Evolutionary conservation across 1,140 invertebrate genomes (phyloP).

Genomic region (Drosophila malerkotliana): DNA sequence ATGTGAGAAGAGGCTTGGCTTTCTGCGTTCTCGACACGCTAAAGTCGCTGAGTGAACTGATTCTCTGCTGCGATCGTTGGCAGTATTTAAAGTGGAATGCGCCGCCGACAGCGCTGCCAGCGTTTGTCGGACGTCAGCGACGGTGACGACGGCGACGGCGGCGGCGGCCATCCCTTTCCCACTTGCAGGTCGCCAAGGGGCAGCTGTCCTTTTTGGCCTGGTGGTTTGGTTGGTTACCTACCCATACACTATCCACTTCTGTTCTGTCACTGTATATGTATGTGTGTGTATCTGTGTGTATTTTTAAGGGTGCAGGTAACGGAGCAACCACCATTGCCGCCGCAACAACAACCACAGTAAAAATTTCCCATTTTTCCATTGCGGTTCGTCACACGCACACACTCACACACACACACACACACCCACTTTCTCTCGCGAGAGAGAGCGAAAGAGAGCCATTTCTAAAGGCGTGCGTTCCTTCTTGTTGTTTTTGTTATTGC

Average conservation of each 20-base stretch:
- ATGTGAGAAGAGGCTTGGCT: constrained; percentile 2
- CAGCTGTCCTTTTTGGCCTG: constrained; percentile 31
- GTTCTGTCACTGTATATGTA: background rate
- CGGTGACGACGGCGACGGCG: background rate
- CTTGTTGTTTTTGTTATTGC: background rate
- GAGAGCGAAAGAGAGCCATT: background rate
- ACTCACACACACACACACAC: constrained; percentile 9
- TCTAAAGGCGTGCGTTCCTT: background rate
- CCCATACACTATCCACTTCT: constrained; percentile 12
- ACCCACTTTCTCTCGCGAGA: background rate
- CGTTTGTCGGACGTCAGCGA: constrained; percentile 9
- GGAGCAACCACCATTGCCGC: constrained; percentile 83
- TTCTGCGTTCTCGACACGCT: constrained; percentile 78
- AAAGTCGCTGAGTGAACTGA: constrained; percentile 84
- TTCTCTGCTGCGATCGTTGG: constrained; percentile 82
- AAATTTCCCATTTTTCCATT: constrained; percentile 84
- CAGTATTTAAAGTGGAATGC: constrained; percentile 83
- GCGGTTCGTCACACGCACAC: constrained; percentile 63
- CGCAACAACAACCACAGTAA: constrained; percentile 84
- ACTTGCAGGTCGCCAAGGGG: constrained; percentile 16
- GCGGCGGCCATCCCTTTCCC: constrained; percentile 10
- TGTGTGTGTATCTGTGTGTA: constrained; percentile 24
- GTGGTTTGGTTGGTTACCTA: constrained; percentile 75
- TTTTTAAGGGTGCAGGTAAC: constrained; percentile 77
- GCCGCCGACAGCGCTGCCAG: constrained; percentile 51